Percentiles rank a stretch among this genome's conserved stretches.
Conservation (phyloP, 1,140 invertebrate genomes). For the Macrocentrus cingulum region DNA sequence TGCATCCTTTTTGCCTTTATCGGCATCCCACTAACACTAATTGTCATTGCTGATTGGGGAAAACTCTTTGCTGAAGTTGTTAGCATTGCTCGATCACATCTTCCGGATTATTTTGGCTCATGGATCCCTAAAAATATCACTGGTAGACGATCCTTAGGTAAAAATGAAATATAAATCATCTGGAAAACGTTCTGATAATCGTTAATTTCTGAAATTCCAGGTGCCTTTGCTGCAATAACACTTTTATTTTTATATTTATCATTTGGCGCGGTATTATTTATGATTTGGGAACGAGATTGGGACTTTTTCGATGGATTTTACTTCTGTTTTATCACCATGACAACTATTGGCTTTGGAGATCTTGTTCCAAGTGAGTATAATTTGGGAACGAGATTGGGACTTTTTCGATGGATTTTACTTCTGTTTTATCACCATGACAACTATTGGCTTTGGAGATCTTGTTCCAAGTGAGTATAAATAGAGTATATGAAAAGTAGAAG, state of each 20-base stretch:
- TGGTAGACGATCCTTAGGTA: slow-evolving; percentile 43
- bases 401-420: slow-evolving; percentile 94
- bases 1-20: slow-evolving; percentile 92
- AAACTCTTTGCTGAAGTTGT: slow-evolving; percentile 81
- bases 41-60: slow-evolving; percentile 91
- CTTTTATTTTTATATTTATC: slow-evolving; percentile 78
- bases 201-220: slow-evolving; percentile 25
- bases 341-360: slow-evolving; percentile 92
- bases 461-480: slow-evolving; percentile 89
- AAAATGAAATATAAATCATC: too few species aligned
- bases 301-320: slow-evolving; percentile 91
- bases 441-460: slow-evolving; percentile 90
- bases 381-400: slow-evolving; percentile 85
- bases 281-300: slow-evolving; percentile 85
- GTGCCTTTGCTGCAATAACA: slow-evolving; percentile 69
- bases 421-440: slow-evolving; percentile 93
- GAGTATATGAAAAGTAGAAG: too few species aligned
- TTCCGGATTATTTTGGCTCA: slow-evolving; percentile 32
- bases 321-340: slow-evolving; percentile 94
- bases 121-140: slow-evolving; percentile 40
- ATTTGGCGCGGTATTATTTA: slow-evolving; percentile 73
- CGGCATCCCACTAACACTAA: slow-evolving; percentile 89
- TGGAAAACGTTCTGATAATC: too few species aligned
- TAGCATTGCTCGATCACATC: slow-evolving; percentile 36
- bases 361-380: too few species aligned